A percentile compares a stretch with the other conserved stretches of the same genome.
phyloP scores from a whole-genome alignment of 1,140 invertebrate genomes.

The Lordiphosa mommai region DNA sequence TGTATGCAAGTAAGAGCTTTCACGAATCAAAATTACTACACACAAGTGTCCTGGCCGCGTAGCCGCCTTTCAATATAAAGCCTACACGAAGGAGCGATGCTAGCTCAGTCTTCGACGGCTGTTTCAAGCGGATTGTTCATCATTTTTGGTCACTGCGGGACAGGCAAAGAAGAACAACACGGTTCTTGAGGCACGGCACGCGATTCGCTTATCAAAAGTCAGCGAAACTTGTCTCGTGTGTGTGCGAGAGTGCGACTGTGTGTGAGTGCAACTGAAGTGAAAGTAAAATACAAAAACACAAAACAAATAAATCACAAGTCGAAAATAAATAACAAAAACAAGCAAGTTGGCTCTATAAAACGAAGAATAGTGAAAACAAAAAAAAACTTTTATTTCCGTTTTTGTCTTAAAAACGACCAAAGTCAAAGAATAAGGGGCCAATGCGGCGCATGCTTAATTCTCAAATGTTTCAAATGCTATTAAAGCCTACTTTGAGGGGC shows the following conservation, averaged over 20 bases:
- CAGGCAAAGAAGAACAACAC: constrained; percentile 1
- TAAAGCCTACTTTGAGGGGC: constrained; percentile 58
- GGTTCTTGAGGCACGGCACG: constrained; percentile 29
- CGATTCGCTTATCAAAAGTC: constrained; percentile 56
- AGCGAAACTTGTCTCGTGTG: constrained; percentile 20
- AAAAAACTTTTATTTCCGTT: constrained; percentile 15
- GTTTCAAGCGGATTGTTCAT: constrained; percentile 59
- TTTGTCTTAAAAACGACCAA: constrained; percentile 13
- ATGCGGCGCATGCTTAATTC: constrained; percentile 39
- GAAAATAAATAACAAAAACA: constrained; percentile 41
- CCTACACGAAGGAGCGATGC: constrained; percentile 24
- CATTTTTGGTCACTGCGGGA: neutral
- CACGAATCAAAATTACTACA: neutral
- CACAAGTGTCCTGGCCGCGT: constrained; percentile 54
- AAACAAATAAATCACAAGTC: constrained; percentile 64
- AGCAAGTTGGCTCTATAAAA: constrained; percentile 27
- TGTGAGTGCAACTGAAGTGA: constrained; percentile 44
- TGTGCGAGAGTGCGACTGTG: constrained; percentile 6
- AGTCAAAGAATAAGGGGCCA: constrained; percentile 7
- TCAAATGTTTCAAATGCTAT: constrained; percentile 22
- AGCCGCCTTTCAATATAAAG: constrained; percentile 40
- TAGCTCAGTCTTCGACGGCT: constrained; percentile 66
- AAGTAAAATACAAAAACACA: constrained; percentile 56
- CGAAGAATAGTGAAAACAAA: constrained; percentile 23
- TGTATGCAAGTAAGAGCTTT: neutral